These are phyloP conservation scores for Cisticola juncidis DNA, from an alignment of 2,113 vertebrate species.

Conservation along the genomic window DNA sequence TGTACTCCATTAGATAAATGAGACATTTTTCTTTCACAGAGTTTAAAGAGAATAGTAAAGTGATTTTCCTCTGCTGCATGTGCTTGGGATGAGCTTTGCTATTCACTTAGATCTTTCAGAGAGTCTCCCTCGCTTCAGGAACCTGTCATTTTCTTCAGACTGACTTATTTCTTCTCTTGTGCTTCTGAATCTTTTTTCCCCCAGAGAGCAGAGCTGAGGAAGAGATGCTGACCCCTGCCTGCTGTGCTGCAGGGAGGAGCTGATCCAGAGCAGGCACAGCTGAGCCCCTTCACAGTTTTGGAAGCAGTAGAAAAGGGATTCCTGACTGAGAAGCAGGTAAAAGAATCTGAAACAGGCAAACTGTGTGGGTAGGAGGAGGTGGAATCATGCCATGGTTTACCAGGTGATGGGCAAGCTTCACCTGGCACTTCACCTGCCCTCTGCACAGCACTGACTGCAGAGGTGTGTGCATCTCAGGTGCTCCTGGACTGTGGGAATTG, in stretches of 20 bases:
- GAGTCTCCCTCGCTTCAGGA: slow-evolving; percentile 26
- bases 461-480: not conserved
- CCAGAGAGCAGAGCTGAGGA: slow-evolving; percentile 34
- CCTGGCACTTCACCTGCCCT: not conserved
- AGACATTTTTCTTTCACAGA: slow-evolving; percentile 75
- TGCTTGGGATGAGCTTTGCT: slow-evolving; percentile 68
- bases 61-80: slow-evolving; percentile 66
- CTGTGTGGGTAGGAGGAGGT: accelerated
- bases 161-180: slow-evolving; percentile 63
- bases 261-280: slow-evolving; percentile 65
- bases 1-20: slow-evolving; percentile 76
- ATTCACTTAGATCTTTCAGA: slow-evolving; percentile 75
- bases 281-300: slow-evolving; percentile 73
- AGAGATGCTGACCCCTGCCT: slow-evolving; percentile 42
- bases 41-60: slow-evolving; percentile 82
- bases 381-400: not conserved
- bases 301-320: slow-evolving; percentile 70
- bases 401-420: not conserved
- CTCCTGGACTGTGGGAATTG: not conserved
- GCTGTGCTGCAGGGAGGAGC: slow-evolving; percentile 67
- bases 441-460: accelerated
- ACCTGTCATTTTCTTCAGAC: slow-evolving; percentile 70
- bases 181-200: slow-evolving; percentile 37
- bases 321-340: slow-evolving; percentile 76
- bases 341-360: not conserved